phyloP scores from a whole-genome alignment of 2,797 vertebrate genomes.

The Champsocephalus gunnari region DNA sequence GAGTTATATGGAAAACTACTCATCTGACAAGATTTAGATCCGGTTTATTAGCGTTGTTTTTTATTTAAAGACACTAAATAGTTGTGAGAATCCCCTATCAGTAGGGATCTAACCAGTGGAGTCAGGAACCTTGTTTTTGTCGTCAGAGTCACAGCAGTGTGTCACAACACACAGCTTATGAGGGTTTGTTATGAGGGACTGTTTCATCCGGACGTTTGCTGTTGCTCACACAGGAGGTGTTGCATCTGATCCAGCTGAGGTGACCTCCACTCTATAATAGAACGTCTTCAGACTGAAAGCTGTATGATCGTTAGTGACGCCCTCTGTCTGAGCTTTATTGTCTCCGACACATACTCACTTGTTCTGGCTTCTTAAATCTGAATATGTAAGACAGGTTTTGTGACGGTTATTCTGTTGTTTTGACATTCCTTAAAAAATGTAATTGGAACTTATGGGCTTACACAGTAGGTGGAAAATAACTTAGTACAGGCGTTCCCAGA shows the following conservation, averaged over 20 bases:
- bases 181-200: constrained; percentile 36
- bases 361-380: neutral
- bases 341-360: neutral
- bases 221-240: constrained; percentile 38
- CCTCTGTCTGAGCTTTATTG: constrained; percentile 11
- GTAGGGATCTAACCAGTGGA: constrained; percentile 30
- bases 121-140: constrained; percentile 52
- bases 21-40: neutral
- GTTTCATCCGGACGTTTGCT: constrained; percentile 29
- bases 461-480: too few species aligned
- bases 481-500: too few species aligned
- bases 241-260: constrained; percentile 38
- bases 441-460: neutral
- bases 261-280: constrained; percentile 36
- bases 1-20: neutral
- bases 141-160: constrained; percentile 48
- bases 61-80: constrained; percentile 4
- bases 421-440: neutral
- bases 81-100: constrained; percentile 35
- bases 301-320: constrained; percentile 9
- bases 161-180: constrained; percentile 63
- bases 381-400: neutral
- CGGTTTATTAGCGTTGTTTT: neutral
- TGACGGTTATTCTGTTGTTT: too few species aligned
- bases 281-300: constrained; percentile 9